Base-by-base conservation (phyloP, 1,140 invertebrate species). In the Drosophila teissieri region DNA sequence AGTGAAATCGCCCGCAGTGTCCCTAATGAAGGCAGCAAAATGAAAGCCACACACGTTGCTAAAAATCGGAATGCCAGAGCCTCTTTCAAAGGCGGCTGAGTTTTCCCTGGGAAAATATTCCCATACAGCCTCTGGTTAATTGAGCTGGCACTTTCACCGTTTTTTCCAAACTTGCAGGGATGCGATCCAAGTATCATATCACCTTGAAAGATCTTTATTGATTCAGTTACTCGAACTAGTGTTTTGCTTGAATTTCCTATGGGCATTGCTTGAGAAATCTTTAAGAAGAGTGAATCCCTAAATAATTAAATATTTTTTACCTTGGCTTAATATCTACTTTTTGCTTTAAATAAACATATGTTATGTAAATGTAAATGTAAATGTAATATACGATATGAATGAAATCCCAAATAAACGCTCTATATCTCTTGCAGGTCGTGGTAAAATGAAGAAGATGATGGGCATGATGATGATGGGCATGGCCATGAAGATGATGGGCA, bases 391-490 rank as follows among this genome's bases (percentile, higher is more conserved):
- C 27, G 1, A 31, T 8, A 15, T 31, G 24, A 27, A 49, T 49
- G n/a, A 34, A 31, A 17, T 4, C 22, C n/a, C 15, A 39, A 61
- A 55, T 37, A 14, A 15, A 11, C 4, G 7, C 34, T 39, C 17
- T 19, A 15, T 17, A 22, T 69, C 45, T 51, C 19, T 86, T 70
- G 52, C 92, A 95, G 95, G 95, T 76, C 94, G 95, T 65, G 95
- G 95, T 2, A 96, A 96, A 82, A 95, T 96, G 95, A 96, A 96
- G 94, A 96, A 96, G 70, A 96, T 96, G 95, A 96, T 96, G 95
- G 94, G 95, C 19, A 96, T 96, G 93, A 96, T 96, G 95, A 95
- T 96, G 94, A 96, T 96, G 95, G 95, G 95, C 0, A 94, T 96
- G 67, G 95, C 94, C 0, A 95, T 95, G 93, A 96, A 96, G 91